phyloP scores from a whole-genome alignment of 2,888 invertebrate genomes.

The Caenorhabditis sp. region DNA sequence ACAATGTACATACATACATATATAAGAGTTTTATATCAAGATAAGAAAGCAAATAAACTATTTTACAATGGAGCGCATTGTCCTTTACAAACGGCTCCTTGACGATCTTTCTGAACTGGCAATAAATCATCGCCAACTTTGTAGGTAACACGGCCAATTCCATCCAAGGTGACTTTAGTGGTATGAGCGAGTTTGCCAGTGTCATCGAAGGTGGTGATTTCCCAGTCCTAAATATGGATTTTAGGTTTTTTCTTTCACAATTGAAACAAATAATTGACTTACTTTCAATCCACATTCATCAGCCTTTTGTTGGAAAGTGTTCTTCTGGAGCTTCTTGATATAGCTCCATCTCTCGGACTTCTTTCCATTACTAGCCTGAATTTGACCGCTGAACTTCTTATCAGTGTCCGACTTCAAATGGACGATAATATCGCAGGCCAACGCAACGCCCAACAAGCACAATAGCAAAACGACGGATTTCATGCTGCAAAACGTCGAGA shows the following conservation, averaged over 20 bases:
- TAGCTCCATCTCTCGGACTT: slow-evolving; percentile 69
- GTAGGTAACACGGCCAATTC: slow-evolving; percentile 65
- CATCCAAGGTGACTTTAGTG: slow-evolving; percentile 50
- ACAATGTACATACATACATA: background rate
- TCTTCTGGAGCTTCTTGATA: slow-evolving; percentile 57
- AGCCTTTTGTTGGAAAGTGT: slow-evolving; percentile 70
- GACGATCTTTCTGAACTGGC: slow-evolving; percentile 63
- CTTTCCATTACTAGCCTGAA: slow-evolving; percentile 65
- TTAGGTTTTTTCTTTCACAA: background rate
- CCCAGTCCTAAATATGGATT: slow-evolving; percentile 48
- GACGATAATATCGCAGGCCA: slow-evolving; percentile 68
- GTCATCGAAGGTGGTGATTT: slow-evolving; percentile 60
- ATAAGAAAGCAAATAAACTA: background rate
- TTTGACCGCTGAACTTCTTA: slow-evolving; percentile 66
- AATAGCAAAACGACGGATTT: background rate
- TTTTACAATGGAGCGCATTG: slow-evolving; percentile 63
- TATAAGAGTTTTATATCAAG: background rate
- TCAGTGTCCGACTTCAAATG: slow-evolving; percentile 68
- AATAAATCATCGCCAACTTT: slow-evolving; percentile 65
- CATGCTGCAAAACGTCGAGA: background rate
- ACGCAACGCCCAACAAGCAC: slow-evolving; percentile 34
- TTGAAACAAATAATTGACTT: background rate
- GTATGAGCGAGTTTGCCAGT: slow-evolving; percentile 47
- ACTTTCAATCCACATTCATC: slow-evolving; percentile 62
- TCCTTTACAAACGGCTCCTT: slow-evolving; percentile 69